Base-by-base conservation (phyloP, 30 jellyfish, hydroid and myxozoan species). In the Hydractinia symbiolongicarpus region DNA sequence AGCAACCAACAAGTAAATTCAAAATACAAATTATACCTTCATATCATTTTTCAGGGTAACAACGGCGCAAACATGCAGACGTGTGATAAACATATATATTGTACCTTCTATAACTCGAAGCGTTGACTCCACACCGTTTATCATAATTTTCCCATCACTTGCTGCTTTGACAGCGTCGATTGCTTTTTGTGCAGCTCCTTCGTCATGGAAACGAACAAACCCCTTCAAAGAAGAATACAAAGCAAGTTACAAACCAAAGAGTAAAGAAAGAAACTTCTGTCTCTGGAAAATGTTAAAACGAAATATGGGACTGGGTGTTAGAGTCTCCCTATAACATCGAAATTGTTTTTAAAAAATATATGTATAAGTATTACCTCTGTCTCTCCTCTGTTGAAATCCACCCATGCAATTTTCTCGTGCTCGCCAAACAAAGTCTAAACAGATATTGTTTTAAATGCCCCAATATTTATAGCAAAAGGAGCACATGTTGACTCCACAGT, bases 161-260 rank as follows among this genome's bases (percentile, higher is more conserved):
- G 84, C 87, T 7, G 50, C 85, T 57, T 84, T 85, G 52, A 90
- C 82, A 14, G 88, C 86, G 80, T 90, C 97, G 17, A 90, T 77
- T 1, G 85, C 97, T 62, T 76, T 77, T 83, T 90, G 95, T 52
- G 97, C 97, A 44, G 85, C 83, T 13, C 92, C 93, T 81, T 85
- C 93, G 50, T 79, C 88, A 71, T 85, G 77, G 85, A 90, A 90
- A n/a, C 94, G 89, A 52, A 90, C 76, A 52, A 78, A 72, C 6
- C 97, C 97, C 97, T 90, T 58, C 60, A 67, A 79, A 50, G 7
- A 55, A 49, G 56, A 52, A 76, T 0, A 73, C 13, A 21, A 73
- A 44, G 1, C 14, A 82, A 51, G 19, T 73, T 54, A 8, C 10
- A 9, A 76, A 68, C 1, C 52, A 51, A 52, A 56, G 1, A 6